Percentiles rank a stretch among this genome's conserved stretches.
These are phyloP conservation scores for Luffia ferchaultella DNA, from an alignment of 2,888 invertebrate species.

Conservation along the genomic window DNA sequence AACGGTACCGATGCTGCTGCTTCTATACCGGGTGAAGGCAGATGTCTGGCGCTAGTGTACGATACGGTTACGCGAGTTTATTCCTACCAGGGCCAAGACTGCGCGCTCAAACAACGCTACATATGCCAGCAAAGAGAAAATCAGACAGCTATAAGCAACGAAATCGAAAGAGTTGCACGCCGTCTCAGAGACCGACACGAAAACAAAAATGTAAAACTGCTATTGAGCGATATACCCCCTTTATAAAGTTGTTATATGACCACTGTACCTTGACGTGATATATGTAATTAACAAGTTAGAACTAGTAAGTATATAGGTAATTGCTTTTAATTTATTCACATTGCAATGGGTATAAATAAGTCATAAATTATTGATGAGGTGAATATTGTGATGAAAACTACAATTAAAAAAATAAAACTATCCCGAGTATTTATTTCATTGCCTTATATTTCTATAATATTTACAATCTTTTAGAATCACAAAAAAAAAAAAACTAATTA, in stretches of 20 bases:
- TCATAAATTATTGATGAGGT: too few relatives aligned
- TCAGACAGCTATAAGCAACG: constrained; percentile 65
- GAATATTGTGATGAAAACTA: neutral
- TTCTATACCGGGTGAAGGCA: constrained; percentile 69
- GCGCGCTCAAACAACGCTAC: constrained; percentile 71
- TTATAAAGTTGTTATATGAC: neutral
- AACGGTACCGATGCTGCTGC: constrained; percentile 43
- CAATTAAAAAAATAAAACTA: neutral
- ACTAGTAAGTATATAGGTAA: too few relatives aligned
- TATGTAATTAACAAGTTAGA: too few relatives aligned
- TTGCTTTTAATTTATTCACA: too few relatives aligned
- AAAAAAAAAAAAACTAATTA: constrained; percentile 57
- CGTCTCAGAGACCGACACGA: neutral
- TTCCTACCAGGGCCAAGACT: constrained; percentile 77
- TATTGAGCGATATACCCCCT: neutral
- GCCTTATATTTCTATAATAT: constrained; percentile 37
- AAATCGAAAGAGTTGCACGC: constrained; percentile 59
- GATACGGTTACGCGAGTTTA: constrained; percentile 69
- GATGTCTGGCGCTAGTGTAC: constrained; percentile 75
- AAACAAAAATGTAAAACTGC: neutral
- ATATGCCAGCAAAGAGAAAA: constrained; percentile 75
- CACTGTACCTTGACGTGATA: too few relatives aligned
- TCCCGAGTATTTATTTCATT: constrained; percentile 16
- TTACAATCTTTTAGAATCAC: constrained; percentile 46
- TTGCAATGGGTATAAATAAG: too few relatives aligned